These are phyloP conservation scores for Chaetodon auriga DNA, from an alignment of 2,113 vertebrate species.

Conservation along the genomic window DNA sequence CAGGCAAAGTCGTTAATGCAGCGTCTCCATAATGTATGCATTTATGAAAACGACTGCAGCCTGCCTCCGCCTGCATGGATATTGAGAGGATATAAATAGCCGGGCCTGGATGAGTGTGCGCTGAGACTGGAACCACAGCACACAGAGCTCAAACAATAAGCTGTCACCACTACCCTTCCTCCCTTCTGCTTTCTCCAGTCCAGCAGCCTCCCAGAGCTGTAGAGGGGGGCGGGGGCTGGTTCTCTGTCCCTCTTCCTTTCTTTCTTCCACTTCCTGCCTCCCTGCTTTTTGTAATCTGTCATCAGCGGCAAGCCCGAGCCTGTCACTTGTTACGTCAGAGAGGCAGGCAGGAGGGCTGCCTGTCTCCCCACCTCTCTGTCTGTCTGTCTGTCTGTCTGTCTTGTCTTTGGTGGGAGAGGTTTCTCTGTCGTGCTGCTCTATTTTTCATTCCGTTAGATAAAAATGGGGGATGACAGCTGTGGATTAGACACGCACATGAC, in stretches of 20 bases:
- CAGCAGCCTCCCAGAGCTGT: constrained; percentile 59
- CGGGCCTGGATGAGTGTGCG: constrained; percentile 57
- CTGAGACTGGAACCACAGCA: constrained; percentile 66
- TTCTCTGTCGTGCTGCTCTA: constrained; percentile 26
- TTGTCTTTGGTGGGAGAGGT: constrained; percentile 36
- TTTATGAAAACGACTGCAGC: constrained; percentile 71
- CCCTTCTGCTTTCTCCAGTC: constrained; percentile 64
- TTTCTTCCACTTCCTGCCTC: constrained; percentile 77
- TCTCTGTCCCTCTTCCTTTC: constrained; percentile 72
- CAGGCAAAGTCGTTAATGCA: constrained; percentile 38
- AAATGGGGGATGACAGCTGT: constrained; percentile 17
- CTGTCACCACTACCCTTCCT: constrained; percentile 68
- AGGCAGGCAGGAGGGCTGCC: constrained; percentile 24
- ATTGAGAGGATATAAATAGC: constrained; percentile 81
- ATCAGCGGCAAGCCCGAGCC: constrained; percentile 43
- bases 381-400: constrained; percentile 17
- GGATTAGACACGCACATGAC: constrained; percentile 33
- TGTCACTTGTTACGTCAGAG: constrained; percentile 65
- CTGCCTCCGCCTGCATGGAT: constrained; percentile 68
- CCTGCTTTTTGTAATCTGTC: constrained; percentile 68
- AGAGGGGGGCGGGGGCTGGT: neutral
- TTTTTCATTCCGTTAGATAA: constrained; percentile 45
- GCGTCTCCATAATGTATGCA: constrained; percentile 67
- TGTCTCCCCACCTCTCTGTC: constrained; percentile 47
- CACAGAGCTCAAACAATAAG: constrained; percentile 80